phyloP scores from a whole-genome alignment of 2,113 vertebrate genomes.

The Zosterops borbonicus region DNA sequence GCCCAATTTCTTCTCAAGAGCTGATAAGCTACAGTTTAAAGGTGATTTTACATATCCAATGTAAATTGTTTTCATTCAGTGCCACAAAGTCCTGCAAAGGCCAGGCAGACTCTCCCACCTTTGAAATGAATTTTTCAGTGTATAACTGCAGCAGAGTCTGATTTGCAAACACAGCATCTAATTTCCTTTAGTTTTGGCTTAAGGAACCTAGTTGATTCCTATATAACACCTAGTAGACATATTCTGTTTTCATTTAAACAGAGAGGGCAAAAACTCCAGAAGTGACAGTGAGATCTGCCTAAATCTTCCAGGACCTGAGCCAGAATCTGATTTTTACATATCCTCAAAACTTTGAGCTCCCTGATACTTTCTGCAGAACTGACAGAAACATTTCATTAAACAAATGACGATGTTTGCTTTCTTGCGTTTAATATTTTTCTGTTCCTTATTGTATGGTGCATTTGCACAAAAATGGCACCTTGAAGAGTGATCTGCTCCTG shows the following conservation, averaged over 20 bases:
- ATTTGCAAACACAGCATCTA: neutral
- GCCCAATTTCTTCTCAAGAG: neutral
- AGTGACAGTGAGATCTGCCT: neutral
- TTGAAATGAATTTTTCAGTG: neutral
- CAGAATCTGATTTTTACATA: neutral
- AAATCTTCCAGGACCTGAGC: neutral
- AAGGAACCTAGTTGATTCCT: neutral
- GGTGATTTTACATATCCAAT: neutral
- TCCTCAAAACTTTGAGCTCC: neutral
- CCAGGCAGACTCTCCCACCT: neutral
- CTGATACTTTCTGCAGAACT: neutral
- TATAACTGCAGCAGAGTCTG: neutral
- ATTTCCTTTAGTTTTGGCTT: neutral
- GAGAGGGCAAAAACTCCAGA: neutral
- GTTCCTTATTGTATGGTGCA: neutral
- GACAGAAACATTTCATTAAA: neutral
- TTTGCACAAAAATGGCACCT: neutral
- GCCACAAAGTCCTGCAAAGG: neutral
- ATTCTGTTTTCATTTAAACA: neutral
- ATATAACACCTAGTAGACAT: fast-evolving
- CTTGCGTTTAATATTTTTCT: neutral
- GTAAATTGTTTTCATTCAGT: neutral
- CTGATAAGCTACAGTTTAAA: neutral
- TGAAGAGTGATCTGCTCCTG: neutral
- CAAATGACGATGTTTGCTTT: neutral